phyloP scores from a whole-genome alignment of 2,888 invertebrate genomes.

The Netelia virgata region DNA sequence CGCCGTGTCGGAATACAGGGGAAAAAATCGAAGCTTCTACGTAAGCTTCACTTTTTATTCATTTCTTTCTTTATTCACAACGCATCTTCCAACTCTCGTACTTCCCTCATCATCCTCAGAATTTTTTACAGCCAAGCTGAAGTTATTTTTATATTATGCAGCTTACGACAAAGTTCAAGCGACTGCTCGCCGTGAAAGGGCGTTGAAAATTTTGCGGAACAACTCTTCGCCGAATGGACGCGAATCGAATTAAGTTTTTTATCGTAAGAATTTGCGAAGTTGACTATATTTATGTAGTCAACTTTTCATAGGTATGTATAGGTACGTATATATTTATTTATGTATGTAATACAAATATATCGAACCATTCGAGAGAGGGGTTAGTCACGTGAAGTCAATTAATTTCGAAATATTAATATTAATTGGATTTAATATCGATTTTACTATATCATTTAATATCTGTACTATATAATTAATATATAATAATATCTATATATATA shows the following conservation, averaged over 20 bases:
- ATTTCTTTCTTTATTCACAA: slow-evolving; percentile 41
- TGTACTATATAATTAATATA: no score
- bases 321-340: neutral
- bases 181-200: neutral
- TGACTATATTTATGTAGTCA: no score
- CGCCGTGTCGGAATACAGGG: slow-evolving; percentile 4
- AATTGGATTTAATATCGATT: no score
- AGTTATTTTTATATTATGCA: slow-evolving; percentile 8
- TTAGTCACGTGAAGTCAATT: neutral
- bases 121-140: neutral
- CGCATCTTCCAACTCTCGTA: slow-evolving; percentile 40
- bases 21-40: slow-evolving; percentile 44
- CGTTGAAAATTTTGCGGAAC: neutral
- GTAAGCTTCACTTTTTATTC: slow-evolving; percentile 37
- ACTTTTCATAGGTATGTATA: neutral
- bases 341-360: no score
- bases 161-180: slow-evolving; percentile 6
- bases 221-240: neutral
- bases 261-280: neutral
- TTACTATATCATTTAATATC: no score
- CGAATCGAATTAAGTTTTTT: slow-evolving; percentile 16
- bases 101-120: slow-evolving; percentile 23
- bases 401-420: neutral
- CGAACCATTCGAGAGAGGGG: neutral
- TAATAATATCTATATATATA: no score